Evolutionary conservation across 2,113 vertebrate genomes (phyloP).

Genomic region (Brachyhypopomus gauderio): DNA sequence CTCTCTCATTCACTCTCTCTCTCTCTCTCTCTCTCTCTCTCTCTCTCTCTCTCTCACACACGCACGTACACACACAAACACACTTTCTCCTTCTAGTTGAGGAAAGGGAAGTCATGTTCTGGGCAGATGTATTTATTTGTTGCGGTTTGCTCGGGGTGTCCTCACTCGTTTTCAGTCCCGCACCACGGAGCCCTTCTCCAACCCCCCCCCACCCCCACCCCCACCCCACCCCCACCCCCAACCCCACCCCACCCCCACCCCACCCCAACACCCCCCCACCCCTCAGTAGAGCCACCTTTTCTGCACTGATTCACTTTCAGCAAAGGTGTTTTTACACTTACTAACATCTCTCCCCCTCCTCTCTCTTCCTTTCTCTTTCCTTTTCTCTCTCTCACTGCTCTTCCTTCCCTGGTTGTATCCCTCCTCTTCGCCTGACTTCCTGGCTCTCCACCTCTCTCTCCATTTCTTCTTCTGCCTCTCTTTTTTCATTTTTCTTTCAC

Average conservation of each 20-base stretch:
- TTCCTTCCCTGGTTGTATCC: background rate
- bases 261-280: no score
- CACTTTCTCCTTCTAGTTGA: background rate
- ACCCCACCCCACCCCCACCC: no score
- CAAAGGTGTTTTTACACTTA: background rate
- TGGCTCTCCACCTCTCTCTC: background rate
- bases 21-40: background rate
- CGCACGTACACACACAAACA: background rate
- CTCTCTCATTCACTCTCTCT: background rate
- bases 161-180: conserved; percentile 15
- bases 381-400: background rate
- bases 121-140: conserved; percentile 21
- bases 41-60: background rate
- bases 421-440: background rate
- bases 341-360: background rate
- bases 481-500: conserved; percentile 65
- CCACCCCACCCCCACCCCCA: no score
- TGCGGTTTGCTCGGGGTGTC: conserved; percentile 43
- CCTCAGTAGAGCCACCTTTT: background rate
- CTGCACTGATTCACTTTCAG: background rate
- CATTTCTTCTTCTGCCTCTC: conserved; percentile 38
- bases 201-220: no score
- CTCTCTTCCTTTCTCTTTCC: background rate
- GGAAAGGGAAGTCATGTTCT: conserved; percentile 1
- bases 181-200: conserved; percentile 23